A percentile compares a stretch with the other conserved stretches of the same genome.
phyloP scores from a whole-genome alignment of 2,797 vertebrate genomes.

The Mus spretus region DNA sequence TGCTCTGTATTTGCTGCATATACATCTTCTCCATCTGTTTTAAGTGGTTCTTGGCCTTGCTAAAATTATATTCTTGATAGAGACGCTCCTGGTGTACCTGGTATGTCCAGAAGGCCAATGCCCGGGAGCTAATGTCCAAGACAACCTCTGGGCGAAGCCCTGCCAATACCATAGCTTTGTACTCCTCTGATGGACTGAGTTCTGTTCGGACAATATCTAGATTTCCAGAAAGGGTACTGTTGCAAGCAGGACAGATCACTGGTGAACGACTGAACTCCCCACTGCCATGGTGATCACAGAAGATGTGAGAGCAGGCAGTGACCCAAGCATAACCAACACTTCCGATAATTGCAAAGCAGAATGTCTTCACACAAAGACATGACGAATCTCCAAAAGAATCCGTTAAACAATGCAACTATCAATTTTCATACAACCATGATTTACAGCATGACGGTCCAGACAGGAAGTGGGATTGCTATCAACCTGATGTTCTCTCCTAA shows the following conservation, averaged over 20 bases:
- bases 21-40: conserved; percentile 95
- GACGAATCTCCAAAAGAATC: too few species aligned
- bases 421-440: too few species aligned
- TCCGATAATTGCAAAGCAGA: conserved; percentile 94
- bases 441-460: neutral
- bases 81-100: conserved; percentile 95
- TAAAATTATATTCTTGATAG: conserved; percentile 94
- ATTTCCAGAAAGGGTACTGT: conserved; percentile 93
- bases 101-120: conserved; percentile 95
- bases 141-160: conserved; percentile 93
- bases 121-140: conserved; percentile 93
- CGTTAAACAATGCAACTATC: conserved; percentile 17
- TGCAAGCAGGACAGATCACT: conserved; percentile 94
- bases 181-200: conserved; percentile 93
- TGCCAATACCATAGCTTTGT: conserved; percentile 95
- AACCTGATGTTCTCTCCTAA: neutral
- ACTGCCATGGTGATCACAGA: conserved; percentile 95
- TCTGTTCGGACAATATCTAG: conserved; percentile 94
- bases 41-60: conserved; percentile 91
- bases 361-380: conserved; percentile 92
- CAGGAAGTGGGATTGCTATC: neutral
- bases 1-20: conserved; percentile 94
- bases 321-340: conserved; percentile 95
- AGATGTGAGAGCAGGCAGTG: conserved; percentile 95
- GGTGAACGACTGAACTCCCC: conserved; percentile 93